Conservation (phyloP, 2,888 invertebrate species). For the Dugesia japonica region DNA sequence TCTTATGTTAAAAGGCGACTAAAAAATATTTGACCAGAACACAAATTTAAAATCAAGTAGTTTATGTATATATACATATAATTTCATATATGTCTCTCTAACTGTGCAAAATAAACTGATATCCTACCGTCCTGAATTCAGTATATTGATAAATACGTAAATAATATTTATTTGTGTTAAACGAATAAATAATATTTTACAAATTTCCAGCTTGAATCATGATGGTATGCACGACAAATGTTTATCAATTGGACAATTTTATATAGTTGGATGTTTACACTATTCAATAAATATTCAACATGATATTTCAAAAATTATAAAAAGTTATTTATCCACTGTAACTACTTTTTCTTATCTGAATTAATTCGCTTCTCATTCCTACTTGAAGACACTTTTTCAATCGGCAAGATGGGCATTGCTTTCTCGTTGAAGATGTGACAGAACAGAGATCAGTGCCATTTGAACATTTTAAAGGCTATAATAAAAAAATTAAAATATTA, state of each 20-base stretch:
- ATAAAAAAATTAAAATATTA: background rate
- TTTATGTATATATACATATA: too few species aligned
- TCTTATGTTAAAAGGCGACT: too few species aligned
- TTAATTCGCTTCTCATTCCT: background rate
- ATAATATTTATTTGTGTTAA: too few species aligned
- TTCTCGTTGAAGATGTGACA: background rate
- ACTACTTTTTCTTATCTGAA: background rate
- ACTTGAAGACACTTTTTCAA: slow-evolving; percentile 13
- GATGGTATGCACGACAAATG: slow-evolving; percentile 1
- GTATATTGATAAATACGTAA: too few species aligned
- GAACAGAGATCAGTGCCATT: slow-evolving; percentile 8
- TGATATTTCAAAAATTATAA: background rate
- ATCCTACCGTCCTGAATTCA: too few species aligned
- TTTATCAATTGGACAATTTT: background rate
- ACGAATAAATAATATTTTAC: too few species aligned
- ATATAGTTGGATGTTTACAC: background rate
- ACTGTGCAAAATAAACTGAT: too few species aligned
- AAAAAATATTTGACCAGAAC: too few species aligned
- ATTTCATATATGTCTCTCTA: too few species aligned
- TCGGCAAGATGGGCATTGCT: slow-evolving; percentile 16
- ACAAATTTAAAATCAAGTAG: too few species aligned
- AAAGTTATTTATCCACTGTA: background rate
- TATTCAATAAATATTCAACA: background rate
- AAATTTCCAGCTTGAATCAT: background rate
- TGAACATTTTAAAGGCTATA: background rate